phyloP scores from a whole-genome alignment of 2,113 vertebrate genomes.

The Agapornis roseicollis region DNA sequence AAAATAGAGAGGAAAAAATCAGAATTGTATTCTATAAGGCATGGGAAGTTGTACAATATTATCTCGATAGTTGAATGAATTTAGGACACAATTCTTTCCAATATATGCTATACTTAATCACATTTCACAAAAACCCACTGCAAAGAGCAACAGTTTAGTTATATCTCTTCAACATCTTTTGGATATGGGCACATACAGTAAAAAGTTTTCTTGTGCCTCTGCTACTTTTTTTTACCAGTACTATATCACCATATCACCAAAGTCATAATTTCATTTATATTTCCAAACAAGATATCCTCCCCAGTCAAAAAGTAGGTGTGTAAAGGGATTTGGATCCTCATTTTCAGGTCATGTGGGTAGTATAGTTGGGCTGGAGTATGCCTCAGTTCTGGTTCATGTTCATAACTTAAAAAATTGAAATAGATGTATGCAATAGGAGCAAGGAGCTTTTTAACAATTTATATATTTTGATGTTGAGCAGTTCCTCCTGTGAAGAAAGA shows the following conservation, averaged over 20 bases:
- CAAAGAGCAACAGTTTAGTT: neutral
- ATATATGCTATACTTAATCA: neutral
- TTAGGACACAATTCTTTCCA: neutral
- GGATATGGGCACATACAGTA: neutral
- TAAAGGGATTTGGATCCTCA: neutral
- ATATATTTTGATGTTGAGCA: neutral
- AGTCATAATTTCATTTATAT: neutral
- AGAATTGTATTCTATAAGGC: neutral
- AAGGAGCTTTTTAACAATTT: neutral
- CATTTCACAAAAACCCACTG: neutral
- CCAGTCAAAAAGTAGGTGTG: neutral
- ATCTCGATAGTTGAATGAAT: neutral
- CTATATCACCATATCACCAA: neutral
- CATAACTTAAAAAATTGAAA: neutral
- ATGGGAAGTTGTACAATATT: neutral
- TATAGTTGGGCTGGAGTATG: neutral
- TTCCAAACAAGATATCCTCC: fast-evolving
- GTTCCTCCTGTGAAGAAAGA: neutral
- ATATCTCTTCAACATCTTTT: neutral
- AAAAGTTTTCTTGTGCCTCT: neutral
- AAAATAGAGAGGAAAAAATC: neutral
- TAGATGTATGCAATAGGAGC: neutral
- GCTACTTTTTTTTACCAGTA: neutral
- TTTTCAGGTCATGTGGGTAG: neutral
- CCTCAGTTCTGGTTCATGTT: neutral